Conservation (phyloP, 2,797 vertebrate genomes). For the Botia almorhae region DNA sequence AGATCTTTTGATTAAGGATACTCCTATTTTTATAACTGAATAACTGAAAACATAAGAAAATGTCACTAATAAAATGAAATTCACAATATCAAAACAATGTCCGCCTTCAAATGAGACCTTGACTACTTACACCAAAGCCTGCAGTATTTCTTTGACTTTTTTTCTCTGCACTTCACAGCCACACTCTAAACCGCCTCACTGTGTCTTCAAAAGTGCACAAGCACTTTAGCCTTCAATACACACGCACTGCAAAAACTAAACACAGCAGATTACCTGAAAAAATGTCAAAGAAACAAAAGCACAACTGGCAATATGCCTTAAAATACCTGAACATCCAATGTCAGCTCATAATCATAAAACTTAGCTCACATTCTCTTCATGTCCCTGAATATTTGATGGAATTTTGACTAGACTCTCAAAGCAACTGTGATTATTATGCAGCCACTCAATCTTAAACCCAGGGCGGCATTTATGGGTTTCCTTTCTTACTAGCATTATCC, state of each 20-base stretch:
- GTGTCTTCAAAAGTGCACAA: background rate
- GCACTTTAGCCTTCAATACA: background rate
- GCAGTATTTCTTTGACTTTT: background rate
- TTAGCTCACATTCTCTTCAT: slow-evolving; percentile 1
- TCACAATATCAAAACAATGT: background rate
- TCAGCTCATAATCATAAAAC: slow-evolving; percentile 40
- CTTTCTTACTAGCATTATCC: slow-evolving; percentile 32
- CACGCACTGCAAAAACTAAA: background rate
- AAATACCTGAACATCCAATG: slow-evolving; percentile 1
- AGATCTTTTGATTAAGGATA: too few species aligned
- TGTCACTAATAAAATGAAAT: background rate
- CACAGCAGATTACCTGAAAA: background rate
- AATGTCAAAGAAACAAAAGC: background rate
- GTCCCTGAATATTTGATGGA: slow-evolving; percentile 41
- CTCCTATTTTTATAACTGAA: too few species aligned
- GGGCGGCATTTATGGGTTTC: slow-evolving; percentile 30
- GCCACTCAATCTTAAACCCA: slow-evolving; percentile 42
- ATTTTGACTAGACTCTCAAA: slow-evolving; percentile 46
- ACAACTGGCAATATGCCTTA: background rate
- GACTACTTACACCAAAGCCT: background rate
- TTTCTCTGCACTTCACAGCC: background rate
- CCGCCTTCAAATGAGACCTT: background rate
- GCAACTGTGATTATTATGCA: slow-evolving; percentile 45
- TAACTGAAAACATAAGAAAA: background rate
- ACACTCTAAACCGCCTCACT: background rate